Evolutionary conservation across 2,113 vertebrate species (phyloP).

Genomic region (Cyprinodon tularosa): DNA sequence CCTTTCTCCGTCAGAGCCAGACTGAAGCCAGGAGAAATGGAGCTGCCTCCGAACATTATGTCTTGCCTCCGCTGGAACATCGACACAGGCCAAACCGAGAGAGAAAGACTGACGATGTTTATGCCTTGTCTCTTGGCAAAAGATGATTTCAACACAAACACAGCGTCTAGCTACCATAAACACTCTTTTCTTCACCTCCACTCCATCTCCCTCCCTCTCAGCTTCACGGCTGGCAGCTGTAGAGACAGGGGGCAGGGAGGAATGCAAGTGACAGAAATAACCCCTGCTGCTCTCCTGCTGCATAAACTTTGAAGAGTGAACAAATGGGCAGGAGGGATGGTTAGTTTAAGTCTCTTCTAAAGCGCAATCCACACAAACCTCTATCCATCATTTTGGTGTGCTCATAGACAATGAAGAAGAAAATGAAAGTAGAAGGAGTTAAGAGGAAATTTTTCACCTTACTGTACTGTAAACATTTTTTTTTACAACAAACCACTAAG

Average conservation of each 20-base stretch:
- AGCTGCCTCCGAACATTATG: constrained; percentile 56
- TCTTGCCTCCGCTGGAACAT: constrained; percentile 51
- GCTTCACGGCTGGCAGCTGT: constrained; percentile 61
- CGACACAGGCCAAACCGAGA: constrained; percentile 52
- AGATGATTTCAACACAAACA: constrained; percentile 72
- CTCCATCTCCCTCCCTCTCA: constrained; percentile 24
- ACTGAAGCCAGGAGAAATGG: constrained; percentile 32
- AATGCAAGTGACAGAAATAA: constrained; percentile 37
- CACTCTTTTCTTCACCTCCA: constrained; percentile 34
- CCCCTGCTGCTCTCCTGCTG: constrained; percentile 43
- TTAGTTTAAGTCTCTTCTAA: constrained; percentile 35
- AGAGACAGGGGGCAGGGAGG: constrained; percentile 12
- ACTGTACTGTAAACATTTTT: constrained; percentile 55
- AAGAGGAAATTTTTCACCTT: constrained; percentile 49
- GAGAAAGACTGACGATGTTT: constrained; percentile 69
- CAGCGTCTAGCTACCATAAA: constrained; percentile 58
- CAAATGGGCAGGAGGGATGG: constrained; percentile 28
- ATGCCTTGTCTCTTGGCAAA: constrained; percentile 75
- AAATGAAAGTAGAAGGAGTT: constrained; percentile 6
- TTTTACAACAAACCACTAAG: constrained; percentile 59
- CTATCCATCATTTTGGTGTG: constrained; percentile 30
- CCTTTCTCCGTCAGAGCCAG: constrained; percentile 3
- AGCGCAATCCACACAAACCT: constrained; percentile 55
- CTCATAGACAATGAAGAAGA: constrained; percentile 14
- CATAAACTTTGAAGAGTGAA: constrained; percentile 56